Percentiles rank a stretch among this genome's conserved stretches.
Evolutionary conservation across 2,797 vertebrate genomes (phyloP).

Genomic region (Trichosurus vulpecula): DNA sequence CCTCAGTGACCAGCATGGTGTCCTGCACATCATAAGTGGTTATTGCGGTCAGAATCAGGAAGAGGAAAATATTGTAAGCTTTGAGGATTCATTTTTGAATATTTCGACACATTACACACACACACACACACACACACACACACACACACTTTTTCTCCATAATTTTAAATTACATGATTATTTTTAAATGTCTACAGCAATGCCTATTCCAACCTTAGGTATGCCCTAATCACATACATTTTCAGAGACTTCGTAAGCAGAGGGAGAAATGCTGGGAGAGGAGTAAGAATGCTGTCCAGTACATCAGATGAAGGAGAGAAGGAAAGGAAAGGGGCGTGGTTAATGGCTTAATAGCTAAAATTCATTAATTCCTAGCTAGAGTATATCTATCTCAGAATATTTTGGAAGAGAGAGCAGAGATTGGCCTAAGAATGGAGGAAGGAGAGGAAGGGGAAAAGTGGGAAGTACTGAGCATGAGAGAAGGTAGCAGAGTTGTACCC

Average conservation of each 20-base stretch:
- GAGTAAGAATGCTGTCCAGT: neutral
- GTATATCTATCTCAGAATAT: neutral
- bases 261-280: neutral
- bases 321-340: neutral
- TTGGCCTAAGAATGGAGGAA: neutral
- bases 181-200: neutral
- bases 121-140: too few species aligned
- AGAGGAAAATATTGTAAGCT: neutral
- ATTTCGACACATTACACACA: neutral
- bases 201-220: slow-evolving; percentile 35
- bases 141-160: neutral
- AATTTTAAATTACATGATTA: neutral
- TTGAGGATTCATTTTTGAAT: neutral
- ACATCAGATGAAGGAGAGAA: neutral
- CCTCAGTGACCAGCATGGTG: neutral
- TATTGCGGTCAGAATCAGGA: neutral
- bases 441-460: neutral
- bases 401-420: neutral
- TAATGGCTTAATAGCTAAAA: neutral
- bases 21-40: neutral
- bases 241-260: neutral
- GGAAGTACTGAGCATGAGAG: neutral
- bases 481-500: neutral
- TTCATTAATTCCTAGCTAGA: neutral
- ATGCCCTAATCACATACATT: neutral